Conservation (phyloP, 2,113 vertebrate species). For the Narcine bancroftii region DNA sequence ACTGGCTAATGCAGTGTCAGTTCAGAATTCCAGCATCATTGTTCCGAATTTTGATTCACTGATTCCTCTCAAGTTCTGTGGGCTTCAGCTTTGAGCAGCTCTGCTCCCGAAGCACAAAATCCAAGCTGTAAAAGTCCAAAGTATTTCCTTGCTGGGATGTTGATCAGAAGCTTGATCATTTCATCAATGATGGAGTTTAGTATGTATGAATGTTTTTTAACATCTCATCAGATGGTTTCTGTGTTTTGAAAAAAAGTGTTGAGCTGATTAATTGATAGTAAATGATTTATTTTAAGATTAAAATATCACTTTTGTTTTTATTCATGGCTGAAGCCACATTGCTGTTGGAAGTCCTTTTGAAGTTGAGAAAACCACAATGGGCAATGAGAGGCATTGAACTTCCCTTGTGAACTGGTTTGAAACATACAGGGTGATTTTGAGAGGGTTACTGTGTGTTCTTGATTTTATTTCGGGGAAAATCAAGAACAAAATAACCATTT, state of each 20-base stretch:
- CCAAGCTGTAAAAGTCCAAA: neutral
- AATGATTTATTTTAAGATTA: neutral
- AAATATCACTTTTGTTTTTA: neutral
- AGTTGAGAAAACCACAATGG: too few species aligned
- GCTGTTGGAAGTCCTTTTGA: too few species aligned
- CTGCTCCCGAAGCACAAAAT: too few species aligned
- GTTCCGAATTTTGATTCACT: neutral
- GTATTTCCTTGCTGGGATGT: neutral
- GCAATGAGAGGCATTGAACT: too few species aligned
- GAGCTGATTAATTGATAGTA: neutral
- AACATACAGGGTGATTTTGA: too few species aligned
- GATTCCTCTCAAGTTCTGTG: neutral
- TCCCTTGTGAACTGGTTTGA: too few species aligned
- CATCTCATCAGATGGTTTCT: neutral
- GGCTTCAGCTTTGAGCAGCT: neutral
- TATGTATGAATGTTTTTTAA: too few species aligned
- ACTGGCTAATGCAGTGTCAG: neutral
- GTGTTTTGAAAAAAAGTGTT: neutral
- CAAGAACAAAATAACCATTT: too few species aligned
- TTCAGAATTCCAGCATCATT: neutral
- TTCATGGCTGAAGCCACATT: too few species aligned
- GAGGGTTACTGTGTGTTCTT: too few species aligned
- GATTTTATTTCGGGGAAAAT: too few species aligned
- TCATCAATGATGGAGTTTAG: neutral
- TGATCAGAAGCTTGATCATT: neutral